Evolutionary conservation across 2,888 invertebrate genomes (phyloP).

Genomic region (Oscheius sp.): DNA sequence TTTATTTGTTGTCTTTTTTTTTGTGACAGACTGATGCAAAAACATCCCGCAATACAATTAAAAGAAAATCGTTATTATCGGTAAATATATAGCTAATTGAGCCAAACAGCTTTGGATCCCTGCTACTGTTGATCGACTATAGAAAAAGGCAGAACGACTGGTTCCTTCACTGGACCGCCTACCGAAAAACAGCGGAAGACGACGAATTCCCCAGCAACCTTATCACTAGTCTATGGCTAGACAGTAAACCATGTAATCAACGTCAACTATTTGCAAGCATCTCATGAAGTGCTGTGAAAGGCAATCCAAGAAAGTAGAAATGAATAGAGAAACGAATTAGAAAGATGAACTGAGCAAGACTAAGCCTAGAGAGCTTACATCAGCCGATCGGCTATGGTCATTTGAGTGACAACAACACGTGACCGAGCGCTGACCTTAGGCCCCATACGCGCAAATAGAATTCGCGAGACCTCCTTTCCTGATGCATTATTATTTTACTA

Average conservation of each 20-base stretch:
- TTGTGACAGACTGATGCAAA: too few species aligned
- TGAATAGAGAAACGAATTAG: not conserved
- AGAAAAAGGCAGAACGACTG: constrained; percentile 12
- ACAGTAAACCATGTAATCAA: too few species aligned
- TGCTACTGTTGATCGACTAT: constrained; percentile 20
- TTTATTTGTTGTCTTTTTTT: too few species aligned
- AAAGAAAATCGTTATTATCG: not conserved
- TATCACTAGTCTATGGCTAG: too few species aligned
- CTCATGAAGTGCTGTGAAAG: too few species aligned
- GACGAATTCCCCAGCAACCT: too few species aligned
- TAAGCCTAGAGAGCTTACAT: not conserved
- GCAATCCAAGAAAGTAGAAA: not conserved
- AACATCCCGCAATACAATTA: too few species aligned
- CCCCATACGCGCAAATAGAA: constrained; percentile 10
- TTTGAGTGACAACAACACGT: constrained; percentile 19
- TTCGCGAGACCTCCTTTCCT: not conserved
- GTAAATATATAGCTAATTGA: too few species aligned
- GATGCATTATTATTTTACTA: too few species aligned
- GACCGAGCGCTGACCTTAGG: constrained; percentile 32
- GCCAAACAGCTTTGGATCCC: too few species aligned
- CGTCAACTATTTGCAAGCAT: too few species aligned
- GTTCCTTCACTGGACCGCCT: constrained; percentile 1
- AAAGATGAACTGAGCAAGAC: not conserved
- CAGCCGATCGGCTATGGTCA: constrained; percentile 5
- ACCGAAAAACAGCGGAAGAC: too few species aligned